These are phyloP conservation scores for Eidolon helvum DNA, from an alignment of 2,113 vertebrate species.

Conservation along the genomic window DNA sequence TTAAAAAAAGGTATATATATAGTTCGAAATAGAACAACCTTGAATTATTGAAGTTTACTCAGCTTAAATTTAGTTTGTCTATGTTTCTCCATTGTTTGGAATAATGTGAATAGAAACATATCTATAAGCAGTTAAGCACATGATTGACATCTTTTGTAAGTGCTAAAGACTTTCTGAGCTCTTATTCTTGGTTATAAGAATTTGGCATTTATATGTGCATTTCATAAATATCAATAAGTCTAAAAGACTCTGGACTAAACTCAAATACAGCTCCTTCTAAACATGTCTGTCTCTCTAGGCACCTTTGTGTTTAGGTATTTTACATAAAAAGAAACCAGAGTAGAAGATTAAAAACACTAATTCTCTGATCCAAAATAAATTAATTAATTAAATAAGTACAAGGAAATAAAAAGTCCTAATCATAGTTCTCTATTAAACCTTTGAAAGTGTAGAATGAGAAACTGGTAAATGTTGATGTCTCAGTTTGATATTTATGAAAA, in stretches of 20 bases:
- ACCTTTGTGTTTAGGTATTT: constrained; percentile 5
- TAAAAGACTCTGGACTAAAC: neutral
- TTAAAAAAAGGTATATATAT: neutral
- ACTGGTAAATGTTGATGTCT: neutral
- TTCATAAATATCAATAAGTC: constrained; percentile 19
- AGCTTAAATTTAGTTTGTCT: neutral
- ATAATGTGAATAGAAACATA: neutral
- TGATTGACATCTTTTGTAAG: constrained; percentile 6
- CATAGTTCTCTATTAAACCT: constrained; percentile 22
- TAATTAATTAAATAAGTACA: constrained; percentile 19
- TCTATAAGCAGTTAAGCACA: neutral
- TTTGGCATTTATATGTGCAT: neutral
- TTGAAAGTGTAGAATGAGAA: constrained; percentile 43
- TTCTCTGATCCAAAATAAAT: neutral
- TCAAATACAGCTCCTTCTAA: neutral
- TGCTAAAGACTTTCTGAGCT: neutral
- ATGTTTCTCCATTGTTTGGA: neutral
- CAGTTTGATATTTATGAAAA: constrained; percentile 27
- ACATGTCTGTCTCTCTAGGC: neutral
- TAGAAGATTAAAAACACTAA: constrained; percentile 10
- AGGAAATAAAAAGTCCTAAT: neutral
- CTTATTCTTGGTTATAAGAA: neutral
- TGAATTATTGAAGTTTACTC: neutral
- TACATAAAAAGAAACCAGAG: neutral
- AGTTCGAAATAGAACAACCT: neutral